Base-by-base conservation (phyloP, 2,888 invertebrate genomes). In the Apeira syringaria region DNA sequence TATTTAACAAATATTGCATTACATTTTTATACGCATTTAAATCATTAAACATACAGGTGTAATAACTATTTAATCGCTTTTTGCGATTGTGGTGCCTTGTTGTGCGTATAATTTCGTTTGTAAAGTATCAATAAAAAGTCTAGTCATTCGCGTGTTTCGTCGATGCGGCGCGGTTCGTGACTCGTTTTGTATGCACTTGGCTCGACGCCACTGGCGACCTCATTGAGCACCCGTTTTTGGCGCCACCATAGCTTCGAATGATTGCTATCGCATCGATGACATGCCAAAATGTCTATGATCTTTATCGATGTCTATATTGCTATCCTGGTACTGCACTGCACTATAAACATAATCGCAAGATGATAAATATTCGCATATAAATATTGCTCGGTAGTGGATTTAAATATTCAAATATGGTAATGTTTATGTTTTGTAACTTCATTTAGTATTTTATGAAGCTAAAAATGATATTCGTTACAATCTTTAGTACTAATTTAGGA, bases 161-260 rank as follows among this genome's bases (percentile, higher is more conserved):
- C 46, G 56, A 45, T 60, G 55, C 60, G 67, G 56, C 13, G 31
- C 25, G 33, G 27, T 57, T 64, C 66, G 62, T 67, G 70, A 71
- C 66, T 69, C 60, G 69, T 61, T 74, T 64, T 61, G 60, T 64
- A 69, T 80, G 83, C 82, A 84, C 75, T 85, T 86, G 86, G 86
- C 86, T 67, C 68, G 61, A 55, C 68, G 81, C 86, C 85, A 86
- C 74, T 52, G 67, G 64, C 81, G 85, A 84, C 85, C 83, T 84
- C 84, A 82, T 81, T 82, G 81, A 74, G 61, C 59, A 68, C 64
- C 70, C 70, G 70, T 75, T 85, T 84, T 85, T 77, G 87, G 84
- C 87, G 86, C 85, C 86, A 83, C 77, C 60, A 66, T 71, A 68
- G 68, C 69, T 55, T 61, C 61, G 64, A 67, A 69, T 67, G 75